Conservation (phyloP, 2,888 invertebrate species). For the Fragum fragum region DNA sequence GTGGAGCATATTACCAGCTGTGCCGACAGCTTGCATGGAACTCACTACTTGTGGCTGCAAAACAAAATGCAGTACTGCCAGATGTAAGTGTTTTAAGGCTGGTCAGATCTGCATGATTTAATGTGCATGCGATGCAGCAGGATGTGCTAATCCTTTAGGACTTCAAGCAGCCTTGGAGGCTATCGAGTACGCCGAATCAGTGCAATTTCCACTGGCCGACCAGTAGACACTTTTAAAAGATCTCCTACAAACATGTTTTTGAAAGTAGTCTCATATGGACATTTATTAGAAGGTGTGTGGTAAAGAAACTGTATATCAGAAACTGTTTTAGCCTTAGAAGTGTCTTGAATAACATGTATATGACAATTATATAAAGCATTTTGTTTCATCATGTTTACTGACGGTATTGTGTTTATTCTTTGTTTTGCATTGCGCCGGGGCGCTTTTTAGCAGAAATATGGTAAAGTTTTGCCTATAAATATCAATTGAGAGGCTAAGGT, state of each 20-base stretch:
- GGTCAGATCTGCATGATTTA: too few relatives aligned
- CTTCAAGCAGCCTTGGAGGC: too few relatives aligned
- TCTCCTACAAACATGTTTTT: too few relatives aligned
- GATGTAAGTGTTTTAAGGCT: too few relatives aligned
- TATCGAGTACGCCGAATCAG: slow-evolving; percentile 8
- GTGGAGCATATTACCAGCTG: slow-evolving; percentile 41
- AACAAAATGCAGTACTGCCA: slow-evolving; percentile 33
- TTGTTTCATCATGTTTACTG: too few relatives aligned
- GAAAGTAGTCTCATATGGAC: slow-evolving; percentile 7
- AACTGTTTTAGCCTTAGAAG: slow-evolving; percentile 4
- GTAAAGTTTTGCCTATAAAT: too few relatives aligned
- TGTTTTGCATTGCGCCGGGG: too few relatives aligned
- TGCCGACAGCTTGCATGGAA: slow-evolving; percentile 43
- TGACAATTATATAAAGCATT: background rate
- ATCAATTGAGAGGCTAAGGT: slow-evolving; percentile 16
- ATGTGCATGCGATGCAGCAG: too few relatives aligned
- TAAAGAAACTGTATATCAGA: slow-evolving; percentile 11
- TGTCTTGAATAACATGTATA: slow-evolving; percentile 7
- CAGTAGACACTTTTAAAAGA: slow-evolving; percentile 9
- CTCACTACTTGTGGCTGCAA: slow-evolving; percentile 47
- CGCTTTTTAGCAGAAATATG: too few relatives aligned
- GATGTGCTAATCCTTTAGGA: too few relatives aligned
- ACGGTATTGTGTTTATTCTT: too few relatives aligned
- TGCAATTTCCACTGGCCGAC: slow-evolving; percentile 4
- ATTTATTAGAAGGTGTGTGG: slow-evolving; percentile 13